A percentile compares a stretch with the other conserved stretches of the same genome.
These are phyloP conservation scores for Aphrophora alni DNA, from an alignment of 2,888 invertebrate species.

Conservation along the genomic window DNA sequence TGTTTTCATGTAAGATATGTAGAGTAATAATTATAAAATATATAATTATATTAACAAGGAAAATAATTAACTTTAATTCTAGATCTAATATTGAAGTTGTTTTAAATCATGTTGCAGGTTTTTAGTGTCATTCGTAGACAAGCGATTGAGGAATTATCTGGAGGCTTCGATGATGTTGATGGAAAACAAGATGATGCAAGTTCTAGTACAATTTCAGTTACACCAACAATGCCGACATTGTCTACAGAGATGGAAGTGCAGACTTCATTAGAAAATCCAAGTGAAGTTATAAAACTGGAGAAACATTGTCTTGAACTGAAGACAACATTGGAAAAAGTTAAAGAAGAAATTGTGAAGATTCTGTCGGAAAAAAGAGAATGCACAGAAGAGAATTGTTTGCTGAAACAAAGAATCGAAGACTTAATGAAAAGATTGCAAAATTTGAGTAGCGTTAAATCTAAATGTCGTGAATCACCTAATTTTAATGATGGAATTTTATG, in stretches of 20 bases:
- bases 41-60: too few relatives aligned
- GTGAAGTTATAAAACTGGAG: slow-evolving; percentile 46
- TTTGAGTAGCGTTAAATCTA: background rate
- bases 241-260: slow-evolving; percentile 41
- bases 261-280: slow-evolving; percentile 34
- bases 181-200: background rate
- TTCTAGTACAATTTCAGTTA: background rate
- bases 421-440: slow-evolving; percentile 28
- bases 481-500: slow-evolving; percentile 23
- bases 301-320: slow-evolving; percentile 51
- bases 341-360: slow-evolving; percentile 53
- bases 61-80: too few relatives aligned
- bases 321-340: slow-evolving; percentile 51
- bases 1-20: too few relatives aligned
- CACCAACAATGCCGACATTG: background rate
- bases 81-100: too few relatives aligned
- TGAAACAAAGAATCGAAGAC: slow-evolving; percentile 34
- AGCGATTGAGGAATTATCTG: slow-evolving; percentile 6
- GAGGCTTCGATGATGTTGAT: background rate
- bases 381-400: slow-evolving; percentile 53
- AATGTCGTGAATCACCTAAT: slow-evolving; percentile 16
- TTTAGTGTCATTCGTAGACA: background rate
- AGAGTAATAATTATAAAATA: too few relatives aligned
- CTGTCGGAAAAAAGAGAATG: slow-evolving; percentile 54
- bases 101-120: background rate